Percentiles rank a stretch among this genome's conserved stretches.
Evolutionary conservation across 1,140 invertebrate species (phyloP).

Genomic region (Stegodyphus mimosarum): DNA sequence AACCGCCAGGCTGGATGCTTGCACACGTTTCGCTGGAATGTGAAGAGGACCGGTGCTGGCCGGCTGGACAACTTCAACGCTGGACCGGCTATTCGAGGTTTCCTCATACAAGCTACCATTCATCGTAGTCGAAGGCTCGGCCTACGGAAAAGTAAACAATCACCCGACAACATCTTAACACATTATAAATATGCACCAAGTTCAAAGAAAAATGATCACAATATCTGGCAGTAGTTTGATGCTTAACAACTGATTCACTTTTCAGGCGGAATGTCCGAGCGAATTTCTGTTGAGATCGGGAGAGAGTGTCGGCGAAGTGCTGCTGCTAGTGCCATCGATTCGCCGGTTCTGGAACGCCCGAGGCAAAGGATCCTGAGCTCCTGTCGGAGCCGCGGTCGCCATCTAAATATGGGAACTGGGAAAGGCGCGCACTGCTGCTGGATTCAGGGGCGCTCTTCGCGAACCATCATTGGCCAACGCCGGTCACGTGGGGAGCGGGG

Average conservation of each 20-base stretch:
- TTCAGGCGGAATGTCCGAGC: not conserved
- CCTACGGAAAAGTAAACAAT: conserved; percentile 34
- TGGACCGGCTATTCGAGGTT: conserved; percentile 58
- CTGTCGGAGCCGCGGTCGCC: conserved; percentile 13
- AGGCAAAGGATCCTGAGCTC: conserved; percentile 9
- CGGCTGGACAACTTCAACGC: conserved; percentile 49
- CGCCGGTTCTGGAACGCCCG: not conserved
- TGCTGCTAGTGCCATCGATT: conserved; percentile 1
- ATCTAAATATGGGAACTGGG: conserved; percentile 40
- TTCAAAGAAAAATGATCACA: not conserved
- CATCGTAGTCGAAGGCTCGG: conserved; percentile 47
- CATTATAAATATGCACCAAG: not conserved
- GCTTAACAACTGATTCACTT: not conserved
- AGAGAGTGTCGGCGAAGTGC: not conserved
- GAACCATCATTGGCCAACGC: conserved; percentile 10
- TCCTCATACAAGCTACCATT: conserved; percentile 60
- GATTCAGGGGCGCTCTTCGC: conserved; percentile 48
- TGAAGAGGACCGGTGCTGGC: conserved; percentile 73
- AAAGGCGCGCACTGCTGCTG: conserved; percentile 15
- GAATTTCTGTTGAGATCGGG: not conserved
- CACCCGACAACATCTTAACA: not conserved
- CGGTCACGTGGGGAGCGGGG: conserved; percentile 32
- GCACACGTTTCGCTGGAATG: conserved; percentile 82
- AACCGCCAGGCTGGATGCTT: conserved; percentile 68
- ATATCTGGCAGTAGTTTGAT: not conserved